Evolutionary conservation across 2,113 vertebrate genomes (phyloP).

Genomic region (Azemiops feae): DNA sequence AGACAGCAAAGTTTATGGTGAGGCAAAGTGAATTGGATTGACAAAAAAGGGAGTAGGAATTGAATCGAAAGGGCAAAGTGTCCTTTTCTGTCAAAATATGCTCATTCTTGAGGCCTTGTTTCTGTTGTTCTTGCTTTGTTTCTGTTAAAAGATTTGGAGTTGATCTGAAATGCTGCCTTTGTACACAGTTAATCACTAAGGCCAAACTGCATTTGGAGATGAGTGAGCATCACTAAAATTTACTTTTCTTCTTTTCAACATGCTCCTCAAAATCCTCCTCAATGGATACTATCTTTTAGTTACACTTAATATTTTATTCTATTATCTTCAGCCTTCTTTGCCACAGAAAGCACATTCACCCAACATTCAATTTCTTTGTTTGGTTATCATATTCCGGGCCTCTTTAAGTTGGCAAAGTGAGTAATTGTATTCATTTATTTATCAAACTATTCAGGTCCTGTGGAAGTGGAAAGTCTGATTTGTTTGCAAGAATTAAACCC

Average conservation of each 20-base stretch:
- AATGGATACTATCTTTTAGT: background rate
- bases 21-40: conserved; percentile 10
- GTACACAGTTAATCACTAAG: background rate
- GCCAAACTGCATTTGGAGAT: background rate
- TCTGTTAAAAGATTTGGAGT: conserved; percentile 7
- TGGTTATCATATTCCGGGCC: background rate
- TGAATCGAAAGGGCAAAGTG: conserved; percentile 3
- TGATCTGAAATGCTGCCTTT: fast-evolving
- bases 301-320: background rate
- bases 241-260: background rate
- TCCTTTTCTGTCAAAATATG: background rate
- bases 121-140: background rate
- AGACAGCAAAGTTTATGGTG: conserved; percentile 29
- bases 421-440: background rate
- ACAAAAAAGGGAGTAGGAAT: background rate
- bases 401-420: background rate
- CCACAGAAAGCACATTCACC: background rate
- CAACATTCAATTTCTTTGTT: background rate
- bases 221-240: background rate
- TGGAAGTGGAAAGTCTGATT: background rate
- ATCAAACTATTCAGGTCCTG: background rate
- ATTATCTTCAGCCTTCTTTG: background rate
- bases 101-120: background rate
- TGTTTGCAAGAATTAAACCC: background rate
- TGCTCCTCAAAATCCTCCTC: background rate